Evolutionary conservation across 2,797 vertebrate genomes (phyloP).

Genomic region (Garrulus glandarius): DNA sequence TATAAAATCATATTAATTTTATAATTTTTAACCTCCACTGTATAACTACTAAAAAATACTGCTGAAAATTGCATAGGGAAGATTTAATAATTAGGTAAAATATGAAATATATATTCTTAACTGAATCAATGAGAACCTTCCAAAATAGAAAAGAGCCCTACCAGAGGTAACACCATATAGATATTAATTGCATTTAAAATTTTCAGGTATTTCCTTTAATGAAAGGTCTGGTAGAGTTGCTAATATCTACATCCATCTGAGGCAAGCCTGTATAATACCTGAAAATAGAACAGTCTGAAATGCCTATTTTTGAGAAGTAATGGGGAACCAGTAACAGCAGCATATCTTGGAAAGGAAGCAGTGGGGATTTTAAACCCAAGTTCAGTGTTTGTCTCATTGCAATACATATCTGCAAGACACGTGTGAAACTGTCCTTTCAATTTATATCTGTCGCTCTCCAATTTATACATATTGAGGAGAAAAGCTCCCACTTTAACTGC

Average conservation of each 20-base stretch:
- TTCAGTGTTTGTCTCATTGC: background rate
- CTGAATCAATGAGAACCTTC: background rate
- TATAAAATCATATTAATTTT: background rate
- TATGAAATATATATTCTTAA: background rate
- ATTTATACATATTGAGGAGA: background rate
- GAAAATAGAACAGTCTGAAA: background rate
- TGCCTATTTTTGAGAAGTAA: background rate
- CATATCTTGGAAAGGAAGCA: background rate
- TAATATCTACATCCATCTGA: background rate
- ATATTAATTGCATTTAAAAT: background rate
- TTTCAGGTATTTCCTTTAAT: background rate
- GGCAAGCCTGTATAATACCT: background rate
- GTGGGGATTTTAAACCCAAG: background rate
- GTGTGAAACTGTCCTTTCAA: background rate
- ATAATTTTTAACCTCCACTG: background rate
- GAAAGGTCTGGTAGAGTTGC: background rate
- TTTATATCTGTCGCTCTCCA: background rate
- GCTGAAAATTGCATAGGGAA: background rate
- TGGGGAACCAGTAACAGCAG: background rate
- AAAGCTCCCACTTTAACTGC: background rate
- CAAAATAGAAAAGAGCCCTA: background rate
- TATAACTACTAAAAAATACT: background rate
- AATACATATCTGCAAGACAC: background rate
- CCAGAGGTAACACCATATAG: background rate
- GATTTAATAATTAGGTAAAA: background rate